Base-by-base conservation (phyloP, 2,888 invertebrate genomes). In the Vandiemenella viatica region DNA sequence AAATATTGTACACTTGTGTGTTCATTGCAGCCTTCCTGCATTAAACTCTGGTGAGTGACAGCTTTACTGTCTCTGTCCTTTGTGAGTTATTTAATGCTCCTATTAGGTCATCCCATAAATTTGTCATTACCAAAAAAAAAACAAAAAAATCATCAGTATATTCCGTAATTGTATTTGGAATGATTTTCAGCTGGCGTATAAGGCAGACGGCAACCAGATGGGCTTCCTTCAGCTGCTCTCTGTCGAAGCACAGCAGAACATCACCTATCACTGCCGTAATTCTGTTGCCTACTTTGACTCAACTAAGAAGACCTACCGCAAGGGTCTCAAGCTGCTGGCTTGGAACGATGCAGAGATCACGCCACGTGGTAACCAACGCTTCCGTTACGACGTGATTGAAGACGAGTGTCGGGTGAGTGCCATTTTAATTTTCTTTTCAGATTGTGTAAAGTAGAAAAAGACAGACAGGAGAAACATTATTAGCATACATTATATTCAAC, bases 251-350 rank as follows among this genome's bases (percentile, higher is more conserved):
- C 71, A 76, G 15, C 93, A 93, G 65, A 88, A 83, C 60, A 70
- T 93, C 17, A 91, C 88, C 0, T 83, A 88, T 65, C 82, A 89
- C 61, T 93, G 92, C 61, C 79, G 77, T 59, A 90, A 89, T 62
- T 82, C 84, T 0, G 74, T 83, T 13, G 89, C 83, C 1, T 85
- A 82, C 64, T 84, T 74, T 60, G 83, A 89, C 62, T 73, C 75
- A 0, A 70, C 70, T 1, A 72, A 74, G 45, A 76, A 76, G 57
- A 80, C 80, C 47, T 76, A 82, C 61, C 70, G 76, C 50, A 77
- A 74, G 53, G 84, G 87, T 0, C 61, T 90, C 50, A 88, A 87
- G 61, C 65, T 92, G 19, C 68, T 86, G 56, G 75, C 85, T 1
- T 86, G 83, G 75, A 87, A 87, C 59, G 91, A 91, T 61, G 78